Conservation (phyloP, 2,888 invertebrate genomes). For the Dicycla oo region DNA sequence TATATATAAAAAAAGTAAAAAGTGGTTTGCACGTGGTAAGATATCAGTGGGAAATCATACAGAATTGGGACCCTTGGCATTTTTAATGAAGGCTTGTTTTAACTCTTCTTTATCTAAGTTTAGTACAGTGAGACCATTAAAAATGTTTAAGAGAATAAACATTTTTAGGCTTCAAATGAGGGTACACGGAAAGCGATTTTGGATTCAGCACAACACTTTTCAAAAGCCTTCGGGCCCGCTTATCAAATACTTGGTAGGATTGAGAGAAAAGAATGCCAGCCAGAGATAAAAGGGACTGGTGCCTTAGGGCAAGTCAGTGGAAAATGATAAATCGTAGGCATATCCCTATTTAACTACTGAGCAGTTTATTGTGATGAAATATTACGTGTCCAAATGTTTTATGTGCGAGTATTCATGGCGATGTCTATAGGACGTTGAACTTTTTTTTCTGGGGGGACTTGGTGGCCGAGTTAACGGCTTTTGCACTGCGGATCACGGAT, state of each 20-base stretch:
- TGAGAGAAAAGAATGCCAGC: slow-evolving; percentile 69
- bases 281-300: slow-evolving; percentile 71
- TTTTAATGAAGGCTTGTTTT: slow-evolving; percentile 25
- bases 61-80: too few relatives aligned
- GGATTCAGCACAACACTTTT: slow-evolving; percentile 59
- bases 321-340: slow-evolving; percentile 75
- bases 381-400: slow-evolving; percentile 45
- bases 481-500: neutral
- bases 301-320: slow-evolving; percentile 71
- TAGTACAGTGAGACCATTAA: slow-evolving; percentile 39
- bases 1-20: too few relatives aligned
- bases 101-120: slow-evolving; percentile 4
- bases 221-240: slow-evolving; percentile 61
- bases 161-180: slow-evolving; percentile 46
- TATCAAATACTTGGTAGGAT: slow-evolving; percentile 67
- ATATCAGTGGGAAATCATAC: too few relatives aligned
- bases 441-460: slow-evolving; percentile 10
- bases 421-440: neutral
- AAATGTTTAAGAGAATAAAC: slow-evolving; percentile 52
- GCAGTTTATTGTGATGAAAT: slow-evolving; percentile 64
- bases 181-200: slow-evolving; percentile 42
- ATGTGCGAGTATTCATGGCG: slow-evolving; percentile 3
- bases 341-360: slow-evolving; percentile 71
- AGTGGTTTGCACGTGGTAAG: too few relatives aligned
- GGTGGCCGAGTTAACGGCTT: neutral